A percentile compares a stretch with the other conserved stretches of the same genome.
phyloP scores from a whole-genome alignment of 1,140 invertebrate genomes.

The Conus betulinus region DNA sequence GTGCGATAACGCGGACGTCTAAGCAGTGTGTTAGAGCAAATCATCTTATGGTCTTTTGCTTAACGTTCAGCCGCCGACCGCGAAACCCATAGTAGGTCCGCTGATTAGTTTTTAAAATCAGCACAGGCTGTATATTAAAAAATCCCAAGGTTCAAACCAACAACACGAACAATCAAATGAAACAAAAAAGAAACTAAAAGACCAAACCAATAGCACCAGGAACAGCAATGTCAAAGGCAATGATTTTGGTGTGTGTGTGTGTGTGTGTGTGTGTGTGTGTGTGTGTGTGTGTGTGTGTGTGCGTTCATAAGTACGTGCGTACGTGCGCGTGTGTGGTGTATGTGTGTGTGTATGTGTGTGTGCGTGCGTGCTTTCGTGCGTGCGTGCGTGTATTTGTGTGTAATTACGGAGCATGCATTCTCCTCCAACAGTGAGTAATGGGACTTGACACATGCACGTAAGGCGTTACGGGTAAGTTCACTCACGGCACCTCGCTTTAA shows the following conservation, averaged over 20 bases:
- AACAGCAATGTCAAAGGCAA: not conserved
- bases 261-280: not conserved
- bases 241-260: too few species aligned
- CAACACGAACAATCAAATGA: not conserved
- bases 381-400: not conserved
- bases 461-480: too few species aligned
- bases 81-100: too few species aligned
- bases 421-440: not conserved
- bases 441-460: too few species aligned
- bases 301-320: not conserved
- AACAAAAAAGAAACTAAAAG: not conserved
- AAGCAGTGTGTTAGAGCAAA: not conserved
- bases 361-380: not conserved
- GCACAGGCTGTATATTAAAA: not conserved
- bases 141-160: not conserved
- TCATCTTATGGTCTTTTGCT: not conserved
- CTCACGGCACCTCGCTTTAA: not conserved
- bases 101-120: not conserved
- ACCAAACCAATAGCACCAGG: not conserved
- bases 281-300: slow-evolving; percentile 16
- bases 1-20: too few species aligned
- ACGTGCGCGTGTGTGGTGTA: not conserved
- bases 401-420: too few species aligned
- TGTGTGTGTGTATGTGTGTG: not conserved
- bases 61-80: too few species aligned